phyloP scores from a whole-genome alignment of 2,113 vertebrate genomes.

The Capreolus pygargus region DNA sequence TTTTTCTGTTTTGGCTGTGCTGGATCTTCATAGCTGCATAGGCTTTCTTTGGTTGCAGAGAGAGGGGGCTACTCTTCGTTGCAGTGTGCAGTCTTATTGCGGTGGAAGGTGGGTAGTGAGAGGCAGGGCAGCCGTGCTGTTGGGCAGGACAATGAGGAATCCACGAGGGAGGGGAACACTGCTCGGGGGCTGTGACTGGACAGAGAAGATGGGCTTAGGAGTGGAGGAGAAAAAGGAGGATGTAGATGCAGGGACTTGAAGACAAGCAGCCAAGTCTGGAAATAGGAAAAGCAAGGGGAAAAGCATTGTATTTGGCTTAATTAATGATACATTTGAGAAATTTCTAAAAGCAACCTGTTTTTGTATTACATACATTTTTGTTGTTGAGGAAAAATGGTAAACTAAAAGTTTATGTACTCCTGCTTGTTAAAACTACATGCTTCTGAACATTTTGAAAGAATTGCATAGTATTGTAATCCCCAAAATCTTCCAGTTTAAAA shows the following conservation, averaged over 20 bases:
- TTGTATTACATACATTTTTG: background rate
- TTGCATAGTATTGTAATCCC: background rate
- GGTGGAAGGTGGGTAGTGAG: background rate
- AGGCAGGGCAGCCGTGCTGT: background rate
- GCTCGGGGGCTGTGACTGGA: no score
- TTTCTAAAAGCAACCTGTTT: background rate
- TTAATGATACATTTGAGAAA: background rate
- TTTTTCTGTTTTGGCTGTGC: background rate
- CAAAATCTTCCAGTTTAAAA: constrained; percentile 16
- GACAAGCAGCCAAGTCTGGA: background rate
- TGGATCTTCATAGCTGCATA: background rate
- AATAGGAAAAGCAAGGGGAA: background rate
- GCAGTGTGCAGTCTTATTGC: background rate
- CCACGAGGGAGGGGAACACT: background rate
- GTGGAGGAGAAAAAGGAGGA: no score
- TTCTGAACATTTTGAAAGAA: constrained; percentile 48
- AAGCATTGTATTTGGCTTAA: background rate
- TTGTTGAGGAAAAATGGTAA: constrained; percentile 45
- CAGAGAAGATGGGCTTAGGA: background rate
- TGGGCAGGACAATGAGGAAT: background rate
- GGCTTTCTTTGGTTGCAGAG: background rate
- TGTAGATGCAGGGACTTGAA: background rate
- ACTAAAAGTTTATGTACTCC: constrained; percentile 35
- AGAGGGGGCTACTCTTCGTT: background rate
- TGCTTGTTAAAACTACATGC: constrained; percentile 46